Conservation (phyloP, 2,113 vertebrate genomes). For the Burhinus oedicnemus region DNA sequence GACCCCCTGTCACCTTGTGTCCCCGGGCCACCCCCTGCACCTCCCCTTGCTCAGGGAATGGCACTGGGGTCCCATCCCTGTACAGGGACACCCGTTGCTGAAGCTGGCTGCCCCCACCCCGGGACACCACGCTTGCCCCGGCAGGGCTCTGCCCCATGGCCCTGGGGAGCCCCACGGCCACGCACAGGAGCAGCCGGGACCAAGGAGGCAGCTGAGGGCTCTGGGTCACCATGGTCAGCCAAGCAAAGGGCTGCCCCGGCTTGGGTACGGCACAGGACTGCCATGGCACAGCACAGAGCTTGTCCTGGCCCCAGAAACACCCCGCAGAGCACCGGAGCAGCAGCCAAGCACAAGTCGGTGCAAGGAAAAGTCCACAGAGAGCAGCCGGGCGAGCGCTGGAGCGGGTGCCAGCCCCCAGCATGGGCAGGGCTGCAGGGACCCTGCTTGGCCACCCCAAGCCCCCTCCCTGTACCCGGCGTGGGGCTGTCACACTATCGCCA, state of each 20-base stretch:
- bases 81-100: accelerated
- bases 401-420: background rate
- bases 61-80: background rate
- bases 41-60: accelerated
- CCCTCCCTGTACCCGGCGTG: accelerated
- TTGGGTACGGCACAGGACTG: background rate
- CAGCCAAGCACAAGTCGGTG: accelerated
- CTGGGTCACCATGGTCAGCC: accelerated
- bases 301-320: background rate
- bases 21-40: background rate
- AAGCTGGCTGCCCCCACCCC: background rate
- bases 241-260: background rate
- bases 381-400: accelerated
- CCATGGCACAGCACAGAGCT: accelerated
- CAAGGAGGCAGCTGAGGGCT: background rate
- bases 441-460: accelerated
- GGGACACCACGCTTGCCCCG: background rate
- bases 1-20: accelerated
- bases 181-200: background rate
- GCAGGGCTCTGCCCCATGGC: background rate
- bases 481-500: background rate
- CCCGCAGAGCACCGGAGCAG: background rate
- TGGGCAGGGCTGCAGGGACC: background rate
- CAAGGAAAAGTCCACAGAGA: background rate
- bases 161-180: background rate